Evolutionary conservation across 92 coral and sea anemone genomes (phyloP).

Genomic region (Heliopora coerulea): DNA sequence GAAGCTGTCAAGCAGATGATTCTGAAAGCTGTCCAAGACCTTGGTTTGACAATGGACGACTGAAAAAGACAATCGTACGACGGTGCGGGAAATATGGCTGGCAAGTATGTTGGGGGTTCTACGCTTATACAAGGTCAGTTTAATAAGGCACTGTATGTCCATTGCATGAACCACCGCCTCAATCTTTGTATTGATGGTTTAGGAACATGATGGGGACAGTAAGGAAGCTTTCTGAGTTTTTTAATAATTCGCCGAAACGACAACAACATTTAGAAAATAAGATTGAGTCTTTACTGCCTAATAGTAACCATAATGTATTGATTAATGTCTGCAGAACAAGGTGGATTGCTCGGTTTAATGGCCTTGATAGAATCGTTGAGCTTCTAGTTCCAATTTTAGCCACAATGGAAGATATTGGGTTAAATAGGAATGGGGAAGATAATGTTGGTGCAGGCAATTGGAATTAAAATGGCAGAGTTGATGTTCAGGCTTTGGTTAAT

Average conservation of each 20-base stretch:
- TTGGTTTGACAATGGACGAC: slow-evolving; percentile 10
- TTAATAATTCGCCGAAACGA: background rate
- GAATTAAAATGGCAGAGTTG: background rate
- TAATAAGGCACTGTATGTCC: background rate
- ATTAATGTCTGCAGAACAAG: background rate
- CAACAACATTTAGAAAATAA: background rate
- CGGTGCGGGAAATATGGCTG: slow-evolving; percentile 21
- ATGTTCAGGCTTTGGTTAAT: background rate
- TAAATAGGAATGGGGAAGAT: too few relatives aligned
- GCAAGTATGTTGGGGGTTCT: slow-evolving; percentile 19
- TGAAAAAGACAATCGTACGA: slow-evolving; percentile 18
- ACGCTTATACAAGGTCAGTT: slow-evolving; percentile 6
- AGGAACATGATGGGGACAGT: background rate
- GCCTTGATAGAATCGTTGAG: background rate
- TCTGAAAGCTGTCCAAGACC: background rate
- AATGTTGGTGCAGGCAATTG: background rate
- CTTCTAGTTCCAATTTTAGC: background rate
- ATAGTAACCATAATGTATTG: background rate
- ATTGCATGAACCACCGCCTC: slow-evolving; percentile 33
- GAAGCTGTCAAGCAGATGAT: slow-evolving; percentile 5
- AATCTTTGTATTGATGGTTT: slow-evolving; percentile 20
- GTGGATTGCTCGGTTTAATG: background rate
- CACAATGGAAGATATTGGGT: background rate
- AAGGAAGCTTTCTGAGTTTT: background rate
- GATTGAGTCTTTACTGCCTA: background rate